These are phyloP conservation scores for Rutilus rutilus DNA, from an alignment of 2,113 vertebrate species.

Conservation along the genomic window DNA sequence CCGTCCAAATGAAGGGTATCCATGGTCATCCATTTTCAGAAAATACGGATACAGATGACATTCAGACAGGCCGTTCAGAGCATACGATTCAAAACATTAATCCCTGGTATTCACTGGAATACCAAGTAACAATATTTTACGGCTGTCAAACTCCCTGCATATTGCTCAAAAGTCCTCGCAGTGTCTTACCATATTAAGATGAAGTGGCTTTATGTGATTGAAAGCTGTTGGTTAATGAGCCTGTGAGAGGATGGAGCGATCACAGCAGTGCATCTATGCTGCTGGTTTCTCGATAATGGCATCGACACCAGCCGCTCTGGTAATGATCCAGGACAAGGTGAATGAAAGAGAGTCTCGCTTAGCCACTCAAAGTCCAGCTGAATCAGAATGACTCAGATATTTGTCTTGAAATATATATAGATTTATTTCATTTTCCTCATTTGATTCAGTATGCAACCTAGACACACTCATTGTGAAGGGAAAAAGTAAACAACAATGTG, in stretches of 20 bases:
- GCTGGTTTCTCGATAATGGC: constrained; percentile 66
- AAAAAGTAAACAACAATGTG: constrained; percentile 12
- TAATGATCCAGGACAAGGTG: constrained; percentile 70
- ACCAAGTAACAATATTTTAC: constrained; percentile 27
- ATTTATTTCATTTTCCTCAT: constrained; percentile 11
- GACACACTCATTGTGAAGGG: background rate
- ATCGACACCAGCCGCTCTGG: constrained; percentile 53
- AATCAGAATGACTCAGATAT: constrained; percentile 42
- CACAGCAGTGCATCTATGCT: constrained; percentile 65
- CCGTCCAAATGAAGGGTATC: constrained; percentile 3
- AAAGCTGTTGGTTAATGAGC: constrained; percentile 68
- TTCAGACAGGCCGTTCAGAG: constrained; percentile 4
- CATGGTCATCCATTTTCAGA: background rate
- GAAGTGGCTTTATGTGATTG: constrained; percentile 43
- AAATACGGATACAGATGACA: background rate
- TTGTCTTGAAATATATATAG: constrained; percentile 26
- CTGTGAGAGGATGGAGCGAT: constrained; percentile 67
- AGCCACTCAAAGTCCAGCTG: constrained; percentile 43
- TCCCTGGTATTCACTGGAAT: background rate
- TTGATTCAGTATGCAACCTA: constrained; percentile 33
- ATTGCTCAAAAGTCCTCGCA: constrained; percentile 31
- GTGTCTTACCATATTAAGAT: constrained; percentile 35
- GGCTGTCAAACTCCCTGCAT: background rate
- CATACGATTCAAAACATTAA: constrained; percentile 38
- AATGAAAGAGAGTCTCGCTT: constrained; percentile 62